These are phyloP conservation scores for Lysandra bellargus DNA, from an alignment of 2,888 invertebrate species.

Conservation along the genomic window DNA sequence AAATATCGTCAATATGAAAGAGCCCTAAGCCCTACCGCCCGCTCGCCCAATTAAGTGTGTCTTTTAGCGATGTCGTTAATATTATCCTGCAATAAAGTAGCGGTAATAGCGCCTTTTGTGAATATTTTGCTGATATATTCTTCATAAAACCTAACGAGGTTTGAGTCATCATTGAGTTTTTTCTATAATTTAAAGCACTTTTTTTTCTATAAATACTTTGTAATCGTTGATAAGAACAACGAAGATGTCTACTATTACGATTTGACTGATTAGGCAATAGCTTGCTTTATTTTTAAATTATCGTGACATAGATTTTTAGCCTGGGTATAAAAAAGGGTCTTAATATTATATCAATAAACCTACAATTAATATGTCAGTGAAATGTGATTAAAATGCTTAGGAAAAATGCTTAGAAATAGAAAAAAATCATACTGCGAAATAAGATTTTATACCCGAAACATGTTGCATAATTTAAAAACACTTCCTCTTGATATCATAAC, in stretches of 20 bases:
- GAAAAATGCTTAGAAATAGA: too few relatives aligned
- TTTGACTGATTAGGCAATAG: too few relatives aligned
- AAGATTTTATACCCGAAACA: not conserved
- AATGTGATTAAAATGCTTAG: too few relatives aligned
- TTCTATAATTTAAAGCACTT: not conserved
- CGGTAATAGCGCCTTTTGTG: not conserved
- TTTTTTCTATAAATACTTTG: too few relatives aligned
- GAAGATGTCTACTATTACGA: too few relatives aligned
- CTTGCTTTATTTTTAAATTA: too few relatives aligned
- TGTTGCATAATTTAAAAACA: not conserved
- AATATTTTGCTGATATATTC: slow-evolving; percentile 1
- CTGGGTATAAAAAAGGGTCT: too few relatives aligned
- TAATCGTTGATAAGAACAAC: too few relatives aligned
- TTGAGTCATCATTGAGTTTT: not conserved
- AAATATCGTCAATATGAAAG: not conserved
- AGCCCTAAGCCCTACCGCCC: not conserved
- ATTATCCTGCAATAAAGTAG: slow-evolving; percentile 24
- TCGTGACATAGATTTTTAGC: too few relatives aligned
- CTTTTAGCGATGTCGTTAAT: slow-evolving; percentile 30
- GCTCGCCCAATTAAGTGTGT: slow-evolving; percentile 18
- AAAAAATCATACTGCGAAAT: not conserved
- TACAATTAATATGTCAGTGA: too few relatives aligned
- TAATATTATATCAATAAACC: too few relatives aligned
- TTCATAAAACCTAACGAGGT: not conserved
- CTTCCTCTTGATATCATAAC: slow-evolving; percentile 8